Base-by-base conservation (phyloP, 37 sponge, comb jelly and placozoan species). In the Ianthella basta region DNA sequence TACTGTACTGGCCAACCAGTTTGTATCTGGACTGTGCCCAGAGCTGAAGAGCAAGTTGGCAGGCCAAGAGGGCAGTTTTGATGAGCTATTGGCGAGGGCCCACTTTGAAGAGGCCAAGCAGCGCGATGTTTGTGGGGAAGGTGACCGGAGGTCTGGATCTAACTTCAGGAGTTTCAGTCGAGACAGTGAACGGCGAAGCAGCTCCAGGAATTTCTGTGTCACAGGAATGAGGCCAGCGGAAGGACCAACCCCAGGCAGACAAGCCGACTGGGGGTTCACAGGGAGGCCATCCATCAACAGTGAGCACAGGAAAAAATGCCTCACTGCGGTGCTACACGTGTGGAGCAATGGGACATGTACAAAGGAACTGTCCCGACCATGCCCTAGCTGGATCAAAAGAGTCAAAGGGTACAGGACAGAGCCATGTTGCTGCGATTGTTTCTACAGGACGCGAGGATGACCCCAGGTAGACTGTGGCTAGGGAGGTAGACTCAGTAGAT, bases 1-100 rank as follows among this genome's bases (percentile, higher is more conserved):
- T 16, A 35, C 56, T 40, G 72, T 89, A 8, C 64, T 89, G 36
- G 82, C 82, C 18, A 84, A 84, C 85, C 85, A 84, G 81, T 89
- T 89, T 54, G 65, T 89, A 20, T 38, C 85, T 59, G 89, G 89
- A 0, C 64, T 89, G 35, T 63, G 73, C 0, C 72, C 85, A 25
- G 85, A 80, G 4, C 53, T 89, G 1, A 75, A 83, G 56, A 12
- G 44, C 56, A 44, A 78, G 55, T 29, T 78, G 4, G 79, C 79
- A 13, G 79, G 79, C 1, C 19, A 15, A 4, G 79, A 78, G 24
- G 79, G 56, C 21, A 36, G 15, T 29, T 78, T 78, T 36, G 79
- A 78, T 15, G 18, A 78, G 29, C 19, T 78, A 2, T 23, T 78
- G 55, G 79, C 36, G 12, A 78, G 37, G 36, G 56, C 79, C 55